Percentiles rank a stretch among this genome's conserved stretches.
Evolutionary conservation across 1,140 invertebrate genomes (phyloP).

Genomic region (Eciton burchellii): DNA sequence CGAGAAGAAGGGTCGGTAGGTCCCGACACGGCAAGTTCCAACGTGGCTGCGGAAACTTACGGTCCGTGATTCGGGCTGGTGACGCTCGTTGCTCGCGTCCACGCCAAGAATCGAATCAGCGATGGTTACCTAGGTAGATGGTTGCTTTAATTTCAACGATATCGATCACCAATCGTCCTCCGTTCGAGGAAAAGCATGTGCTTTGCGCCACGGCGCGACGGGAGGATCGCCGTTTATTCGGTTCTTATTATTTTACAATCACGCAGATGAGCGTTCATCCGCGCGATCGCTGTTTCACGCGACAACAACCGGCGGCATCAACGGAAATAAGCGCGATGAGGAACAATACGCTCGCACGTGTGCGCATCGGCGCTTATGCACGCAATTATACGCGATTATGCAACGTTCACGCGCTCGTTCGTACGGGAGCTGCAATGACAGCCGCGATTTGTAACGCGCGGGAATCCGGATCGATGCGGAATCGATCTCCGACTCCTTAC

Average conservation of each 20-base stretch:
- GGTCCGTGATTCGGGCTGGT: not conserved
- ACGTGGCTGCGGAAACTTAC: not conserved
- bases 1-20: not conserved
- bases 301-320: slow-evolving; percentile 24
- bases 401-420: not conserved
- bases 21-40: not conserved
- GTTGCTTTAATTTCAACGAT: not conserved
- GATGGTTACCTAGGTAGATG: not conserved
- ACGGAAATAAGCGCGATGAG: slow-evolving; percentile 32
- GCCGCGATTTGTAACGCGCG: not conserved
- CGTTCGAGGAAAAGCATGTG: not conserved
- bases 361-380: too few species aligned
- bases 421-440: not conserved
- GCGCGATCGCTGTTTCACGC: not conserved
- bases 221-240: not conserved
- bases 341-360: not conserved
- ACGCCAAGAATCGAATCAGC: not conserved
- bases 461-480: not conserved
- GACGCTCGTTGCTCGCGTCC: not conserved
- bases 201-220: not conserved
- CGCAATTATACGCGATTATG: slow-evolving; percentile 32
- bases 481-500: slow-evolving; percentile 9
- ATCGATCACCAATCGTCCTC: not conserved
- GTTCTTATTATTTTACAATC: not conserved
- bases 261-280: not conserved